Conservation (phyloP, 1,140 invertebrate species). For the Wiebesia pumilae region DNA sequence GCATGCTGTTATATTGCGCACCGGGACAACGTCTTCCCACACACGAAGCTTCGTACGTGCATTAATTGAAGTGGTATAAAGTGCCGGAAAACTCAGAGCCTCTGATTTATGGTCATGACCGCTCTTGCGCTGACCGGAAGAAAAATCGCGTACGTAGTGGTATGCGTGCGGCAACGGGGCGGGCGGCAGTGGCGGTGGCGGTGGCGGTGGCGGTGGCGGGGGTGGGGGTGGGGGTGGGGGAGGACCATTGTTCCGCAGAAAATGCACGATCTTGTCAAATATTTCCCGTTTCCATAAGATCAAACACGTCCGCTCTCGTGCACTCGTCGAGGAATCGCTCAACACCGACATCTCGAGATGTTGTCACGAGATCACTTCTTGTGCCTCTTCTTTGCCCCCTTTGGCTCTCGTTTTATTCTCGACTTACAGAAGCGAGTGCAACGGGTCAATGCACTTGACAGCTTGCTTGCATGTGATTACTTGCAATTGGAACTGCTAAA, state of each 20-base stretch:
- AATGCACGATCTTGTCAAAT: slow-evolving; percentile 24
- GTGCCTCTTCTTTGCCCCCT: too few relatives aligned
- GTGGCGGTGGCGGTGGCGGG: too few relatives aligned
- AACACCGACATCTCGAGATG: background rate
- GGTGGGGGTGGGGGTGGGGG: too few relatives aligned
- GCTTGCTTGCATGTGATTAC: slow-evolving; percentile 15
- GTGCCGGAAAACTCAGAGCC: slow-evolving; percentile 17
- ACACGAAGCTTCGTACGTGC: background rate
- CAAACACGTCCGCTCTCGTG: background rate
- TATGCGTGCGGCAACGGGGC: too few relatives aligned
- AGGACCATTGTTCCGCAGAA: background rate
- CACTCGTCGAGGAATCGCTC: background rate
- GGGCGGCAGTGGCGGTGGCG: too few relatives aligned
- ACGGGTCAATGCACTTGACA: slow-evolving; percentile 42
- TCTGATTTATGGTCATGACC: slow-evolving; percentile 34
- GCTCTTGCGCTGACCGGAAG: background rate
- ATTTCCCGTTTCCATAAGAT: slow-evolving; percentile 32
- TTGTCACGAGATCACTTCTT: slow-evolving; percentile 20
- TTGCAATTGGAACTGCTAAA: background rate
- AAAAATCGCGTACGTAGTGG: background rate
- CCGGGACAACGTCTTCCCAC: slow-evolving; percentile 12
- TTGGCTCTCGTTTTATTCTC: background rate
- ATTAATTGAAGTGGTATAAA: slow-evolving; percentile 35
- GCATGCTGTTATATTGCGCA: background rate
- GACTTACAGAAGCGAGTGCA: background rate